Conservation (phyloP, 2,797 vertebrate genomes). For the Crocodylus rhombifer region DNA sequence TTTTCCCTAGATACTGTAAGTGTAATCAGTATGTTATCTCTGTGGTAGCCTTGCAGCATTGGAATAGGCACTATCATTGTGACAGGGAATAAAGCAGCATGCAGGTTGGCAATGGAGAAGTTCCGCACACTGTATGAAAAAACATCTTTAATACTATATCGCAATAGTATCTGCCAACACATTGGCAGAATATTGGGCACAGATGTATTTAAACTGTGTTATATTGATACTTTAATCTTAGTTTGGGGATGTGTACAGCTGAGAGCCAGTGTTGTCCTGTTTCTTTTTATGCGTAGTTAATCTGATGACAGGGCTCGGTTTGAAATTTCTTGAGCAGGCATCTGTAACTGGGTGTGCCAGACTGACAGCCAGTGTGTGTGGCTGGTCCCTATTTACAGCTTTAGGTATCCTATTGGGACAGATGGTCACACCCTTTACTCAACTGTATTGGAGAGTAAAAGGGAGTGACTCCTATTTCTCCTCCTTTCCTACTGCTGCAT, state of each 20-base stretch:
- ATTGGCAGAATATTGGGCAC: neutral
- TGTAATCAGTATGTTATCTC: constrained; percentile 46
- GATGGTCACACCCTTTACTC: constrained; percentile 47
- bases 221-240: neutral
- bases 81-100: constrained; percentile 27
- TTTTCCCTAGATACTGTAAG: constrained; percentile 52
- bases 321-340: constrained; percentile 54
- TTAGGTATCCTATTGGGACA: constrained; percentile 50
- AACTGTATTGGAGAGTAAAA: neutral
- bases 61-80: neutral
- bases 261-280: neutral
- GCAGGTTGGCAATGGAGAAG: neutral
- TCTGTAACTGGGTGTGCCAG: constrained; percentile 55
- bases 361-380: constrained; percentile 19
- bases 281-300: constrained; percentile 61
- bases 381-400: constrained; percentile 67
- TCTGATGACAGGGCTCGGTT: constrained; percentile 61
- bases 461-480: constrained; percentile 60
- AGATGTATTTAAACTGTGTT: constrained; percentile 11
- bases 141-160: neutral
- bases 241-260: constrained; percentile 14
- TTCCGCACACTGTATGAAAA: neutral
- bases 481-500: constrained; percentile 2
- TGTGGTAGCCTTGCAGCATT: neutral
- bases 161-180: neutral